Evolutionary conservation across 2,888 invertebrate species (phyloP), one percentile per base, ranked within the genome.

Genomic region (Tenthredo mesomela): DNA sequence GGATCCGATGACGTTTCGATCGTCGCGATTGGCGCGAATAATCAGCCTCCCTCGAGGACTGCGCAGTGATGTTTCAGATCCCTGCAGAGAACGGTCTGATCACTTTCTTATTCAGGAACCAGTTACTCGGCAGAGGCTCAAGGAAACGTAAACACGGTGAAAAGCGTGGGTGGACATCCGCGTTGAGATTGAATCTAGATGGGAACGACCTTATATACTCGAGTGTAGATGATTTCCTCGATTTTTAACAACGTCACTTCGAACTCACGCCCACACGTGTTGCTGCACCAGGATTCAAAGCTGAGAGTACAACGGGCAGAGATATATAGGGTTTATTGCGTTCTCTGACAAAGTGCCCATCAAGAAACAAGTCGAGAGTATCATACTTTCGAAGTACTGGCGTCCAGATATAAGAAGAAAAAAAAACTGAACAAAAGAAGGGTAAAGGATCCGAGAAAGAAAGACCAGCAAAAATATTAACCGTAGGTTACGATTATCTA

Each of bases 111-210:
- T 43, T 25, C 71, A 61, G 80, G n/a, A 80, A 61, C 80, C 80
- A 61, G 61, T 61, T 61, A 80, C 80, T 40, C 61, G 21, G 33
- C 10, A 18, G 40, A 61, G 58, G 18, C 71, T 73, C 40, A 25
- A 61, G 37, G 25, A 80, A 80, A 80, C 40, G 80, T 80, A 80
- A 80, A 80, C 80, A 80, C 1, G 40, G 18, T 73, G 73, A 21
- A 40, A n/a, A 33, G 80, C 21, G 80, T 80, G 80, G 80, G 80
- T 61, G 80, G 80, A 77, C 77, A 77, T 77, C 77, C 77, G 77
- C 77, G 77, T 77, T 54, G 29, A 80, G 80, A 80, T 80, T 80
- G 80, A 80, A 80, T 80, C 61, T 80, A 40, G 80, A 80, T 80
- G 80, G 80, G n/a, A 80, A 80, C 80, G 80, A 80, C 80, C 80